A percentile compares a stretch with the other conserved stretches of the same genome.
Conservation (phyloP, 23 tunicate genomes). For the Trididemnum miniatum region DNA sequence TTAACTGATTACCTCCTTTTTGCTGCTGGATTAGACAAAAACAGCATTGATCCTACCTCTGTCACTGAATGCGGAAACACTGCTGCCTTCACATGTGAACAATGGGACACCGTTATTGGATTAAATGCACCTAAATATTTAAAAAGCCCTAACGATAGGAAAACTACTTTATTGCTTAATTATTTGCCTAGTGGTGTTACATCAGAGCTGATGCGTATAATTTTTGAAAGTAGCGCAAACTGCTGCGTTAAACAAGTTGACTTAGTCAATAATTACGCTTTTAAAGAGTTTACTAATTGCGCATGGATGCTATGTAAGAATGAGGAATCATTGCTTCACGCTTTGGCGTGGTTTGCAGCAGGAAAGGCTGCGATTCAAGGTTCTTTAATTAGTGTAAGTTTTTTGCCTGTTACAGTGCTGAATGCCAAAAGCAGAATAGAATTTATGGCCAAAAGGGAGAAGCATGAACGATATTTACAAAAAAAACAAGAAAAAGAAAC, state of each 20-base stretch:
- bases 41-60: background rate
- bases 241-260: constrained; percentile 55
- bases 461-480: background rate
- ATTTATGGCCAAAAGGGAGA: background rate
- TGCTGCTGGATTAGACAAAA: constrained; percentile 38
- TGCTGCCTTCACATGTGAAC: constrained; percentile 7
- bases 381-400: constrained; percentile 27
- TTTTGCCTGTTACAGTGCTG: constrained; percentile 19
- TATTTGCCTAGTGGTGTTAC: constrained; percentile 56
- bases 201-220: constrained; percentile 41
- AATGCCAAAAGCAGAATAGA: background rate
- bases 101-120: constrained; percentile 55
- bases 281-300: constrained; percentile 50
- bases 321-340: constrained; percentile 34
- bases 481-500: background rate
- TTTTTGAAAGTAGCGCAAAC: constrained; percentile 64
- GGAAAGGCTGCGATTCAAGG: constrained; percentile 81
- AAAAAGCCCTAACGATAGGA: constrained; percentile 22
- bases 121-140: constrained; percentile 65
- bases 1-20: constrained; percentile 45
- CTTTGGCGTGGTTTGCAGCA: constrained; percentile 41
- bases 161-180: constrained; percentile 36
- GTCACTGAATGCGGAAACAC: background rate
- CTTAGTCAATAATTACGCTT: constrained; percentile 55
- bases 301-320: constrained; percentile 68